A percentile compares a stretch with the other conserved stretches of the same genome.
Evolutionary conservation across 1,140 invertebrate genomes (phyloP).

Genomic region (Hylaeus anthracinus): DNA sequence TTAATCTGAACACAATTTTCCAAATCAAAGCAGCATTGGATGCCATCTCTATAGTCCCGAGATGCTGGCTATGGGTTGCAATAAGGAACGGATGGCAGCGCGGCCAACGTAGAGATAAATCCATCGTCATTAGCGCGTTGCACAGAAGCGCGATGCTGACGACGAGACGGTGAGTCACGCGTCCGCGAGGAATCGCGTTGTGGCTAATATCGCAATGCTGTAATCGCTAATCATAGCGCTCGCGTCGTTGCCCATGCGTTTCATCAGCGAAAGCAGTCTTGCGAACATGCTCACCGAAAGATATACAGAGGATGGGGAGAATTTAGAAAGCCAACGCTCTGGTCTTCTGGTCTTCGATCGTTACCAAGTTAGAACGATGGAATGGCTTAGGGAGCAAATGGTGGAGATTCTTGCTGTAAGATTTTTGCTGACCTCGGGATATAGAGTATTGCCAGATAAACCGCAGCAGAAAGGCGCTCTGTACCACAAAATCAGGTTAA

Average conservation of each 20-base stretch:
- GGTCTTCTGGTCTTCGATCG: background rate
- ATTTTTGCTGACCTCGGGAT: background rate
- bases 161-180: constrained; percentile 45
- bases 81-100: constrained; percentile 18
- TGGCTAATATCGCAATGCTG: constrained; percentile 72
- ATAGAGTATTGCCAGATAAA: background rate
- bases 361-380: background rate
- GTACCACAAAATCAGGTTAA: no score
- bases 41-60: background rate
- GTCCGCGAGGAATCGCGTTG: constrained; percentile 61
- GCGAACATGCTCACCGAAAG: constrained; percentile 1
- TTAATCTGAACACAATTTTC: background rate
- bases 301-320: background rate
- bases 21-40: background rate
- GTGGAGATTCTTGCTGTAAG: background rate
- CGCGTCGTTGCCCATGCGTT: constrained; percentile 10
- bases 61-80: background rate
- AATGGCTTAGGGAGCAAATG: background rate
- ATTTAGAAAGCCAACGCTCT: background rate
- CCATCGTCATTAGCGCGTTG: constrained; percentile 63
- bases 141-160: constrained; percentile 36
- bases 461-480: no score
- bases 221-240: constrained; percentile 73
- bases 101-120: constrained; percentile 44
- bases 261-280: background rate